phyloP scores from a whole-genome alignment of 2,797 vertebrate genomes.

The Heliangelus exortis region DNA sequence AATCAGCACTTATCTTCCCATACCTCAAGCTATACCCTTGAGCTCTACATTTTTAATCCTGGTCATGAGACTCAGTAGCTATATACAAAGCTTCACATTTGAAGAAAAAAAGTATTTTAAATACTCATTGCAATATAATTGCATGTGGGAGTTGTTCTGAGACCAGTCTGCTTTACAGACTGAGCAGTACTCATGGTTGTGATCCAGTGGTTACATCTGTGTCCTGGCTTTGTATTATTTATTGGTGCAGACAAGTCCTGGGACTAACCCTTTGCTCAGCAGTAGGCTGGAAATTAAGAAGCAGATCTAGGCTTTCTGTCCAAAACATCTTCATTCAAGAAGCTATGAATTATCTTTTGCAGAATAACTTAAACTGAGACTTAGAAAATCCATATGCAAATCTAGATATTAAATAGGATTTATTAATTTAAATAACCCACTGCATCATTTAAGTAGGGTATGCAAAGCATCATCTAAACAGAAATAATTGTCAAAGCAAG shows the following conservation, averaged over 20 bases:
- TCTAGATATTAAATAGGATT: neutral
- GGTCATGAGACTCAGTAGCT: neutral
- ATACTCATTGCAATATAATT: neutral
- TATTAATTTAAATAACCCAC: constrained; percentile 11
- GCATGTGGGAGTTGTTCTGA: neutral
- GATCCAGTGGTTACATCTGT: neutral
- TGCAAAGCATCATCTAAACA: neutral
- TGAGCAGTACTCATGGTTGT: neutral
- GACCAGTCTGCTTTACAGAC: neutral
- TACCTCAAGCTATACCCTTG: neutral
- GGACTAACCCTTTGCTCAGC: neutral
- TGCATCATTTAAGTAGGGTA: neutral
- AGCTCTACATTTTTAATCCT: neutral
- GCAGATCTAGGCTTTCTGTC: neutral
- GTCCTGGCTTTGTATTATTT: neutral
- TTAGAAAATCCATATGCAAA: neutral
- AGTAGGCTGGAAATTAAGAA: neutral
- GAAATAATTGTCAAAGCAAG: neutral
- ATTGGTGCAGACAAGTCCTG: neutral
- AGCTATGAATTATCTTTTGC: neutral
- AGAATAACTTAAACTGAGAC: neutral
- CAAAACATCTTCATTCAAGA: neutral
- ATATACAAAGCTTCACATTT: too few relatives aligned
- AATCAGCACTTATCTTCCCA: neutral
- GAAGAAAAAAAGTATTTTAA: neutral